Conservation (phyloP, 2,113 vertebrate genomes). For the Butorides virescens region DNA sequence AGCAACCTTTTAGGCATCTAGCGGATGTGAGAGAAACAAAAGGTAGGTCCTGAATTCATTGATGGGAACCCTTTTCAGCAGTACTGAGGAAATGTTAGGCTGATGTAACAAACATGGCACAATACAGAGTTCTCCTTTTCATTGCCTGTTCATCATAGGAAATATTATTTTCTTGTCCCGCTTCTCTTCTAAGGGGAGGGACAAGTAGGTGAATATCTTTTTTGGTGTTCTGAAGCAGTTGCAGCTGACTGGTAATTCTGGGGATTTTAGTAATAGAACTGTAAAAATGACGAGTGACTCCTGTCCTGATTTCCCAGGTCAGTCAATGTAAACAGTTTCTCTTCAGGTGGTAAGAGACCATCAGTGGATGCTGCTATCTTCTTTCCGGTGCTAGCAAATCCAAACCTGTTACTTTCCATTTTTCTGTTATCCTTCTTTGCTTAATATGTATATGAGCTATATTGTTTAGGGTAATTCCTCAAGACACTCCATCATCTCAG, state of each 20-base stretch:
- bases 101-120: not conserved
- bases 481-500: not conserved
- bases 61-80: not conserved
- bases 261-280: not conserved
- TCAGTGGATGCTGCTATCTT: not conserved
- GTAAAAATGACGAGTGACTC: not conserved
- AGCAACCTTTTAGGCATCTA: not conserved
- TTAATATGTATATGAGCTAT: no score
- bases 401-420: not conserved
- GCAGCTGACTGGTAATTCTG: not conserved
- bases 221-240: not conserved
- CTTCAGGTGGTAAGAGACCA: not conserved
- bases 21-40: not conserved
- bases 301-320: not conserved
- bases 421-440: not conserved
- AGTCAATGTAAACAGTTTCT: not conserved
- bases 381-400: not conserved
- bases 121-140: not conserved
- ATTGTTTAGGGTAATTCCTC: no score
- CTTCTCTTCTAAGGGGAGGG: not conserved
- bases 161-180: rapidly evolving
- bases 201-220: not conserved
- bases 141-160: not conserved
- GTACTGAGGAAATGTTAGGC: not conserved
- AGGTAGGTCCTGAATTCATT: not conserved